A percentile compares a stretch with the other conserved stretches of the same genome.
Conservation (phyloP, 2,797 vertebrate species). For the Anguilla anguilla region DNA sequence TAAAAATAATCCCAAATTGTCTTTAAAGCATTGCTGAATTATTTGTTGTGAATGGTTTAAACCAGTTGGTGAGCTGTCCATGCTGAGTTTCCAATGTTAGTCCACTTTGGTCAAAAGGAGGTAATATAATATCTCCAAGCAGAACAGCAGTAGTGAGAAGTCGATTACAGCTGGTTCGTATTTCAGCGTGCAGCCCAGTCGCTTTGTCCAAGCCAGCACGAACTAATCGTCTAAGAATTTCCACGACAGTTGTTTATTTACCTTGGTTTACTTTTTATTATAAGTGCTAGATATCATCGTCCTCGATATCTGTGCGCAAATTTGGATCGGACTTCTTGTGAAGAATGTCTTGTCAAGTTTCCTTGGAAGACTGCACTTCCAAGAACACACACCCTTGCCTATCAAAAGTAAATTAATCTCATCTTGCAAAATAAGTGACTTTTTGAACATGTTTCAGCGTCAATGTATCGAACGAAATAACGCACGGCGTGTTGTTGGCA, state of each 20-base stretch:
- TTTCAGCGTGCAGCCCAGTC: background rate
- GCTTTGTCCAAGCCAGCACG: background rate
- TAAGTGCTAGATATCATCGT: background rate
- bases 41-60: background rate
- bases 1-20: background rate
- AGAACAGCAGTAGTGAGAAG: constrained; percentile 24
- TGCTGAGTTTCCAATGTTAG: constrained; percentile 21
- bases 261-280: background rate
- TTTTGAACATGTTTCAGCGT: background rate
- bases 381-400: background rate
- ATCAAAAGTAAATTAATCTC: background rate
- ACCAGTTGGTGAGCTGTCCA: background rate
- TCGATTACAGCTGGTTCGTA: background rate
- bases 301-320: background rate
- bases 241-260: background rate
- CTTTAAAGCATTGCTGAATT: background rate
- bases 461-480: background rate
- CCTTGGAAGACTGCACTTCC: background rate
- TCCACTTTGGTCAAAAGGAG: constrained; percentile 30
- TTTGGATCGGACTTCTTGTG: background rate
- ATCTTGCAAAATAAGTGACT: background rate
- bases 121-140: constrained; percentile 35
- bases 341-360: background rate
- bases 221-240: background rate
- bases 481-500: background rate